A percentile compares a stretch with the other conserved stretches of the same genome.
These are phyloP conservation scores for Cosmopolites sordidus DNA, from an alignment of 2,888 invertebrate genomes.

Conservation along the genomic window DNA sequence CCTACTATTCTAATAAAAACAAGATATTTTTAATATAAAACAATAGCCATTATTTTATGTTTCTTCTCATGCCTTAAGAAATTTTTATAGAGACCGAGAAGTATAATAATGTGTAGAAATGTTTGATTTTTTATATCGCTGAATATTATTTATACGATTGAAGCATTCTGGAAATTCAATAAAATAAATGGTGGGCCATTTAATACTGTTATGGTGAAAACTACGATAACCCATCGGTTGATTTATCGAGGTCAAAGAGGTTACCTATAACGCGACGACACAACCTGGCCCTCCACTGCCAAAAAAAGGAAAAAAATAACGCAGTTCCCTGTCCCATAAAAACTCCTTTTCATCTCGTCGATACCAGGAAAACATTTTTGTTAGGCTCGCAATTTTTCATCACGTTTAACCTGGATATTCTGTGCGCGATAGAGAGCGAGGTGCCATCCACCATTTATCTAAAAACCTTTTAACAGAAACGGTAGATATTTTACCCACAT, in stretches of 20 bases:
- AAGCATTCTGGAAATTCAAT: too few species aligned
- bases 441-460: constrained; percentile 24
- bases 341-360: not conserved
- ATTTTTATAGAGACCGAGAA: too few species aligned
- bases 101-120: too few species aligned
- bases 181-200: too few species aligned
- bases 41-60: too few species aligned
- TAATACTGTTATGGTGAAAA: not conserved
- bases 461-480: constrained; percentile 20
- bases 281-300: not conserved
- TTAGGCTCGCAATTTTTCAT: constrained; percentile 9
- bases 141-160: too few species aligned
- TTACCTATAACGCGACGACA: not conserved
- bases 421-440: constrained; percentile 5
- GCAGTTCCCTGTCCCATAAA: not conserved
- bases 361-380: constrained; percentile 4
- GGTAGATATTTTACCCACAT: constrained; percentile 20
- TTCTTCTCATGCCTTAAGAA: too few species aligned
- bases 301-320: not conserved
- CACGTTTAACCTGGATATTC: constrained; percentile 7
- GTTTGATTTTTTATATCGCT: too few species aligned
- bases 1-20: too few species aligned
- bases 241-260: not conserved
- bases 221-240: not conserved
- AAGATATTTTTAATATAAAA: too few species aligned